Percentiles rank a stretch among this genome's conserved stretches.
Conservation (phyloP, 2,113 vertebrate species). For the Pelecanoides urinatrix region DNA sequence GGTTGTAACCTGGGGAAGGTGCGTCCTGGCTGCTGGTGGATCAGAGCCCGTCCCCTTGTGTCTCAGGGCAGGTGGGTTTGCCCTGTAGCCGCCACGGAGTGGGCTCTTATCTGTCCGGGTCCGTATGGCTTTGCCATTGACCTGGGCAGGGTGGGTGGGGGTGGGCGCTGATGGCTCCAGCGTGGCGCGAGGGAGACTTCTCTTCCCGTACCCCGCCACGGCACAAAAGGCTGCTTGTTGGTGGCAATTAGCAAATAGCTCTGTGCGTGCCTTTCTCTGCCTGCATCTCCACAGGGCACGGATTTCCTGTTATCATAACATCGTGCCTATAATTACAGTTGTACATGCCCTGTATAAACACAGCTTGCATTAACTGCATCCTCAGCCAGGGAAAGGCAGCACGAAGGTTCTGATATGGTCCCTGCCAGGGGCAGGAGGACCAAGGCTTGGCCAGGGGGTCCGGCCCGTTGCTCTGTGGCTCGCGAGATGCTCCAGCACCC, state of each 20-base stretch:
- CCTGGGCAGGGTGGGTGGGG: neutral
- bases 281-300: slow-evolving; percentile 65
- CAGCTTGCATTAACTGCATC: slow-evolving; percentile 29
- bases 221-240: slow-evolving; percentile 51
- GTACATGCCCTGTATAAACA: slow-evolving; percentile 60
- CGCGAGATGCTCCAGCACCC: neutral
- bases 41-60: rapidly evolving
- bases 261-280: slow-evolving; percentile 23
- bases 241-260: slow-evolving; percentile 56
- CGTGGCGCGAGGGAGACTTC: rapidly evolving
- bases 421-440: neutral
- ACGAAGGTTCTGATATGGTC: neutral
- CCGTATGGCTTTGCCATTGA: neutral
- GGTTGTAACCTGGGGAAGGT: neutral
- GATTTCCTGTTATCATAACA: slow-evolving; percentile 73
- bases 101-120: neutral
- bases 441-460: neutral
- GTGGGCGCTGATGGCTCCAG: neutral
- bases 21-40: neutral
- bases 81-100: rapidly evolving
- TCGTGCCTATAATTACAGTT: slow-evolving; percentile 64
- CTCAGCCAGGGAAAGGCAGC: neutral
- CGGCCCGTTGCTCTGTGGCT: neutral
- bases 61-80: neutral
- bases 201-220: neutral